These are phyloP conservation scores for Etheostoma spectabile DNA, from an alignment of 2,113 vertebrate genomes.

Conservation along the genomic window DNA sequence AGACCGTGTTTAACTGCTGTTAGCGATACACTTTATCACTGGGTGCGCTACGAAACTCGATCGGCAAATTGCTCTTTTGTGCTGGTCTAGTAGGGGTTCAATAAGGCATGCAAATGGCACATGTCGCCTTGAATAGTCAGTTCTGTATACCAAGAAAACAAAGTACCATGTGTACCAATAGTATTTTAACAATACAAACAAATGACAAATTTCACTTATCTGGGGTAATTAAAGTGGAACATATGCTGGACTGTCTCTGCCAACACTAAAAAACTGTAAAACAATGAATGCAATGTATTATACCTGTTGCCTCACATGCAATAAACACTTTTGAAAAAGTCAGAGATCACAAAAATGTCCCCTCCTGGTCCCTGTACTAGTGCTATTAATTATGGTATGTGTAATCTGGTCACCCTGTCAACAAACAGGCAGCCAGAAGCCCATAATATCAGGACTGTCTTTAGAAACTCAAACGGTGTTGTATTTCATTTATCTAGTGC, in stretches of 20 bases:
- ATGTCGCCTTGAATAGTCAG: not conserved
- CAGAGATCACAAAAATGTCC: not conserved
- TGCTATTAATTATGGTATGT: not conserved
- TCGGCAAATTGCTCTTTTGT: not conserved
- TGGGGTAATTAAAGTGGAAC: slow-evolving; percentile 12
- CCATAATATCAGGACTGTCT: not conserved
- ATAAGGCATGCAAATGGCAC: not conserved
- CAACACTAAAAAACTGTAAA: slow-evolving; percentile 7
- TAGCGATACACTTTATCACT: slow-evolving; percentile 1
- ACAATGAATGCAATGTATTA: slow-evolving; percentile 30
- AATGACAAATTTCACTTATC: not conserved
- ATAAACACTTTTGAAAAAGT: not conserved
- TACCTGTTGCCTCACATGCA: not conserved
- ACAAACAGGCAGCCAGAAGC: slow-evolving; percentile 8
- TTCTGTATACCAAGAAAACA: not conserved
- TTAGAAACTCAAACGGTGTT: not conserved
- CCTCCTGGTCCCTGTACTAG: not conserved
- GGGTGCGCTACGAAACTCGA: not conserved
- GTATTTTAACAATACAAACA: not conserved
- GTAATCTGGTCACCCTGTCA: not conserved
- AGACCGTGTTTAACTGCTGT: slow-evolving; percentile 2
- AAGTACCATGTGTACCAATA: not conserved
- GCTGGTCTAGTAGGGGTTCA: not conserved
- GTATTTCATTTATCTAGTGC: slow-evolving; percentile 4
- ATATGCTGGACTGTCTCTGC: not conserved